Conservation (phyloP, 2,113 vertebrate genomes). For the Gulo gulo region DNA sequence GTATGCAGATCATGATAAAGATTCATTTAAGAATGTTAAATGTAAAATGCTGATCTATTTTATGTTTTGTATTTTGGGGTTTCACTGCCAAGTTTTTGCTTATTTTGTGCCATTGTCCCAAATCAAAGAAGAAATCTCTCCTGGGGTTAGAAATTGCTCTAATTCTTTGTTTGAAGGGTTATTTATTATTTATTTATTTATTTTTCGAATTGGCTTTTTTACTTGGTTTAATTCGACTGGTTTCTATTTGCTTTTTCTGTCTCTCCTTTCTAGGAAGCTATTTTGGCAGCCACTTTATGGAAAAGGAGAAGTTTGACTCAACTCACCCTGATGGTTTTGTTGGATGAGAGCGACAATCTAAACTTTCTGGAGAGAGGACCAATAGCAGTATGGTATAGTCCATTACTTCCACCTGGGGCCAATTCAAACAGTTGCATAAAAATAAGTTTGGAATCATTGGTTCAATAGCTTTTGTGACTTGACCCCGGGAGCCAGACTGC, state of each 20-base stretch:
- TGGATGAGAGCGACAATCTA: conserved; percentile 96
- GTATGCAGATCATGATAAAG: background rate
- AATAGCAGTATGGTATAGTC: conserved; percentile 84
- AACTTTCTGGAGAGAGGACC: conserved; percentile 96
- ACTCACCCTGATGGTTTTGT: conserved; percentile 95
- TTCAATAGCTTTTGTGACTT: background rate
- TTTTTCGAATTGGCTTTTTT: background rate
- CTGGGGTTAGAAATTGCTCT: background rate
- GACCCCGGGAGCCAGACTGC: background rate
- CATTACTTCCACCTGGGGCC: background rate
- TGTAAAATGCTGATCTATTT: background rate
- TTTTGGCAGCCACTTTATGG: conserved; percentile 97
- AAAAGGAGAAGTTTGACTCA: conserved; percentile 95
- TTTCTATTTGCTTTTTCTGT: background rate
- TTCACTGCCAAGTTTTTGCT: background rate
- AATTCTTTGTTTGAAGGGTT: background rate
- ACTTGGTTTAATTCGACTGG: background rate
- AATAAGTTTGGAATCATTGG: background rate
- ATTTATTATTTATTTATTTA: too few species aligned
- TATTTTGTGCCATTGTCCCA: background rate
- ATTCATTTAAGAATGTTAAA: background rate
- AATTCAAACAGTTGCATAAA: background rate
- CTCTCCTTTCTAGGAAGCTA: conserved; percentile 89
- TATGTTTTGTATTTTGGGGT: background rate
- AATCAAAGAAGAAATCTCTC: background rate